Evolutionary conservation across 2,888 invertebrate genomes (phyloP), one percentile per base, ranked within the genome.

Genomic region (Euphydryas editha): DNA sequence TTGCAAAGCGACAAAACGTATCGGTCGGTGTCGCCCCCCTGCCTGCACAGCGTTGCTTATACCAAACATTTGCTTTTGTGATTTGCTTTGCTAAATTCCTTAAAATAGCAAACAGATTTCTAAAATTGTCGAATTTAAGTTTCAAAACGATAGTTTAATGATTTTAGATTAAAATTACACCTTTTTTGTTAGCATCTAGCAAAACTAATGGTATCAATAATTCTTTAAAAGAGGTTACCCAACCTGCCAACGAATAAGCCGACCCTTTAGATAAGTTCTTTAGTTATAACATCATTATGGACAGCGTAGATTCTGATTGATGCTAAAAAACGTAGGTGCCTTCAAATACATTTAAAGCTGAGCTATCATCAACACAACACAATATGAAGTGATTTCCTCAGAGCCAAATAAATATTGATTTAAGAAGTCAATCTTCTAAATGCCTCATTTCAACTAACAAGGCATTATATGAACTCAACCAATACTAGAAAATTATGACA

Each of bases 1-100:
- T 79, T 81, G 81, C 79, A 82, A 84, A 85, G 83, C 87, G 87
- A 88, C 90, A 90, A 88, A 91, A 90, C 89, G 86, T 89, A 90
- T 90, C 88, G 88, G 88, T 81, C 70, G 79, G 78, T 77, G 76
- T 74, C 73, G 75, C 73, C 76, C 73, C 71, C 69, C 68, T 54
- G 66, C 67, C 67, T 69, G 59, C 65, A 71, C 71, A 62, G 68
- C 67, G 58, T 58, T 65, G 70, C 65, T 68, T 70, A 68, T 72
- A 73, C 69, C 72, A 70, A 65, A 68, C 69, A 71, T 69, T 59
- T 68, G 66, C 62, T 65, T 61, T 71, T 69, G 59, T 72, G 69
- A 72, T 73, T 73, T 73, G 65, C 69, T 72, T 69, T 71, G 69
- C 59, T 59, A 67, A 70, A 71, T 65, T 65, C 70, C 70, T 67